Percentiles rank a stretch among this genome's conserved stretches.
Conservation (phyloP, 2,888 invertebrate species). For the Orthosia gothica region DNA sequence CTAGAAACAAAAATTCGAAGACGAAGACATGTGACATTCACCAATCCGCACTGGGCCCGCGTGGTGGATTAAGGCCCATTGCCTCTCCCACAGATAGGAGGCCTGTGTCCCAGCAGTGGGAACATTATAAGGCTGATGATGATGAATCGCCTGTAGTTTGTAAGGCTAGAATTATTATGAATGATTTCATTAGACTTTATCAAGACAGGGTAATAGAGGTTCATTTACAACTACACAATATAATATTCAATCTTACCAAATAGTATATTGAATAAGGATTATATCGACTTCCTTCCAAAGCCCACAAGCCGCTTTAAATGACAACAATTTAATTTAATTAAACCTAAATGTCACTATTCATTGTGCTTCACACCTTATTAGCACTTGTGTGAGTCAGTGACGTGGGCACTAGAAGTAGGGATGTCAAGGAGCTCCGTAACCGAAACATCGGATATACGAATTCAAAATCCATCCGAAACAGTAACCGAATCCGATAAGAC, state of each 20-base stretch:
- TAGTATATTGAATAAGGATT: constrained; percentile 19
- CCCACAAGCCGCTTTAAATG: constrained; percentile 40
- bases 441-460: too few species aligned
- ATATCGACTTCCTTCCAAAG: constrained; percentile 11
- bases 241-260: constrained; percentile 24
- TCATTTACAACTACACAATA: neutral
- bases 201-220: neutral
- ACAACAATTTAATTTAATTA: constrained; percentile 46
- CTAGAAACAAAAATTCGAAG: too few species aligned
- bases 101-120: too few species aligned
- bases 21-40: too few species aligned
- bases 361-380: constrained; percentile 51
- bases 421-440: too few species aligned
- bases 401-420: constrained; percentile 62
- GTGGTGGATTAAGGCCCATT: too few species aligned
- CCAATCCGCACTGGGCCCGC: too few species aligned
- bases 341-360: constrained; percentile 33
- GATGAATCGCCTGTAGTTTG: neutral
- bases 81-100: too few species aligned
- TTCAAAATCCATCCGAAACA: too few species aligned
- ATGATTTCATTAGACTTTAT: too few species aligned
- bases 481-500: too few species aligned
- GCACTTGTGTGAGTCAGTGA: constrained; percentile 61
- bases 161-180: neutral
- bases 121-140: too few species aligned